Evolutionary conservation across 2,797 vertebrate species (phyloP).

Genomic region (Paramormyrops hopkinsi): DNA sequence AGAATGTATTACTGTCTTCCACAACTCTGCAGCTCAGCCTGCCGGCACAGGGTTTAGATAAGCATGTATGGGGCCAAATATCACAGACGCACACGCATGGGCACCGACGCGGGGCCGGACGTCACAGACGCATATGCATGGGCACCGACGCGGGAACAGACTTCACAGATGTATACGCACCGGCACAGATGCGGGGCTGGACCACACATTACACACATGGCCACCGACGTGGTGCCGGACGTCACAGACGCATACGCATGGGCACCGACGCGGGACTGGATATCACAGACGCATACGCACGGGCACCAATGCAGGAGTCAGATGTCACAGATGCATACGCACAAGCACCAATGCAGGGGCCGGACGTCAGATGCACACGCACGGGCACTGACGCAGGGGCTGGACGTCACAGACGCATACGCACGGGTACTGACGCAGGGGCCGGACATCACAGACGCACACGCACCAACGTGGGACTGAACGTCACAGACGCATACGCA

Average conservation of each 20-base stretch:
- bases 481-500: not conserved
- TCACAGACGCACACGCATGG: not conserved
- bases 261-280: too few species aligned
- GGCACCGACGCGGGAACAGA: constrained; percentile 15
- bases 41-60: not conserved
- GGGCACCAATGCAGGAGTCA: not conserved
- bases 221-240: too few species aligned
- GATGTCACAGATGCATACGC: not conserved
- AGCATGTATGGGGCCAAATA: not conserved
- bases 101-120: not conserved
- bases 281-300: not conserved
- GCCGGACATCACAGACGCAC: not conserved
- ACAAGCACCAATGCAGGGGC: not conserved
- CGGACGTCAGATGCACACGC: not conserved
- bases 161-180: not conserved
- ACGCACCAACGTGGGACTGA: too few species aligned
- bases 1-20: not conserved
- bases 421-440: not conserved
- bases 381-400: too few species aligned
- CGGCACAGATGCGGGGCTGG: too few species aligned
- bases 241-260: too few species aligned
- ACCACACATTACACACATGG: too few species aligned
- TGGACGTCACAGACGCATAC: too few species aligned
- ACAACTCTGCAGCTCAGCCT: not conserved
- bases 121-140: not conserved